phyloP scores from a whole-genome alignment of 1,140 invertebrate species.

The Zaprionus lachaisei region DNA sequence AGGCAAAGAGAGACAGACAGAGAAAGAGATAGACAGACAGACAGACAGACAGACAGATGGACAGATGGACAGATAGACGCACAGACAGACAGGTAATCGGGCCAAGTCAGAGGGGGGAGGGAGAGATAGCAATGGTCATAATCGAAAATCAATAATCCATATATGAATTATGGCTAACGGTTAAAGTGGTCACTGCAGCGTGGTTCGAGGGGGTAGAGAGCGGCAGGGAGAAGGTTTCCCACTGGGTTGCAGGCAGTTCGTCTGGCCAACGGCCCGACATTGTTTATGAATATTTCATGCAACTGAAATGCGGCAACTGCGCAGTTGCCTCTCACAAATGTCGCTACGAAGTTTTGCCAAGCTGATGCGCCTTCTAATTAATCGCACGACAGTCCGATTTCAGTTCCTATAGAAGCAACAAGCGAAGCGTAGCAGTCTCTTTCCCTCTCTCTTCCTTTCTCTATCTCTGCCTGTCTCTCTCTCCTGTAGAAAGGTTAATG shows the following conservation, averaged over 20 bases:
- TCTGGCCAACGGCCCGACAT: slow-evolving; percentile 19
- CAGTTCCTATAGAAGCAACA: slow-evolving; percentile 15
- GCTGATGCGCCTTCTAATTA: slow-evolving; percentile 27
- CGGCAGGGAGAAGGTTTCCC: not conserved
- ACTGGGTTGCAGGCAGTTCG: not conserved
- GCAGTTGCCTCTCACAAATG: slow-evolving; percentile 45
- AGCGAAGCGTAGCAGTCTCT: not conserved
- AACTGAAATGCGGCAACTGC: slow-evolving; percentile 48
- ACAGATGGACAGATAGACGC: slow-evolving; percentile 2
- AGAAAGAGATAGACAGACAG: slow-evolving; percentile 1
- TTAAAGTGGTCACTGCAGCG: not conserved
- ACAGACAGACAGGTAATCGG: slow-evolving; percentile 11
- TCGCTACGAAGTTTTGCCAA: slow-evolving; percentile 13
- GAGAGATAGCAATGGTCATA: slow-evolving; percentile 54
- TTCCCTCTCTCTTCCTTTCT: not conserved
- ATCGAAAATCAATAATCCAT: slow-evolving; percentile 79
- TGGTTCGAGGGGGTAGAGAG: not conserved
- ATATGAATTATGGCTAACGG: slow-evolving; percentile 56
- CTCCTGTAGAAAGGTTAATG: slow-evolving; percentile 22
- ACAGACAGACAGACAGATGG: slow-evolving; percentile 12
- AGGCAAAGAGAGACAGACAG: slow-evolving; percentile 10
- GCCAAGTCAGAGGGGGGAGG: slow-evolving; percentile 16
- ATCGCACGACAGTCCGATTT: slow-evolving; percentile 8
- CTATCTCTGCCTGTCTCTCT: not conserved
- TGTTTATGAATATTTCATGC: slow-evolving; percentile 68